Percentiles rank a stretch among this genome's conserved stretches.
Evolutionary conservation across 2,797 vertebrate species (phyloP).

Genomic region (Trichosurus vulpecula): DNA sequence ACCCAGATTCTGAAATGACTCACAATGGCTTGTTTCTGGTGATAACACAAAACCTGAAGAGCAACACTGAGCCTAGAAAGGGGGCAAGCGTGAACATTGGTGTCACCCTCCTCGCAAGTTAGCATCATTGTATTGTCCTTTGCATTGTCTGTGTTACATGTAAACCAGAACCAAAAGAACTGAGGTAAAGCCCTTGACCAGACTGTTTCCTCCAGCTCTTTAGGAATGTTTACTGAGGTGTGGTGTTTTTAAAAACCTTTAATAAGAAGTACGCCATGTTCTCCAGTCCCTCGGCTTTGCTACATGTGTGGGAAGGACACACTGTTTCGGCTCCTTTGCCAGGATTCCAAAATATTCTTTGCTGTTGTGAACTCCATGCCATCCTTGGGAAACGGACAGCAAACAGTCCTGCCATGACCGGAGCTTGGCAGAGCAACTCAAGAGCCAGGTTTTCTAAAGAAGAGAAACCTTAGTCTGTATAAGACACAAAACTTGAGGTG

Average conservation of each 20-base stretch:
- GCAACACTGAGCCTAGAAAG: constrained; percentile 28
- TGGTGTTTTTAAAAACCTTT: constrained; percentile 75
- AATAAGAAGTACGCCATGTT: constrained; percentile 71
- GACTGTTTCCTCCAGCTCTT: constrained; percentile 71
- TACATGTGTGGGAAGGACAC: constrained; percentile 72
- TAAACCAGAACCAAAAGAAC: constrained; percentile 61
- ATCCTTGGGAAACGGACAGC: constrained; percentile 44
- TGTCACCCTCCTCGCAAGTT: constrained; percentile 24
- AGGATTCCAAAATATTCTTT: constrained; percentile 73
- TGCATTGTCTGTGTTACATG: constrained; percentile 63
- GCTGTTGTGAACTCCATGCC: constrained; percentile 62
- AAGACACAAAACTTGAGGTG: not conserved
- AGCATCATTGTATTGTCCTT: constrained; percentile 28
- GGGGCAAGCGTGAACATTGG: not conserved
- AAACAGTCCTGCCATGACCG: not conserved
- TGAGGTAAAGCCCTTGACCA: constrained; percentile 54
- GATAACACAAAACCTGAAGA: not conserved
- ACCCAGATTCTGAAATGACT: not conserved
- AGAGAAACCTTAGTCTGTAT: constrained; percentile 9
- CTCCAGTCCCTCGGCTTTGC: constrained; percentile 74
- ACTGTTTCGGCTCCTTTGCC: constrained; percentile 54
- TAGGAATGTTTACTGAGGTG: constrained; percentile 78
- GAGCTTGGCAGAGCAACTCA: constrained; percentile 5
- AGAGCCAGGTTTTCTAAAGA: constrained; percentile 41
- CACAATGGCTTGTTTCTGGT: constrained; percentile 5